Evolutionary conservation across 2,797 vertebrate genomes (phyloP), one percentile per base, ranked within the genome.

Genomic region (Periophthalmus magnuspinnatus): DNA sequence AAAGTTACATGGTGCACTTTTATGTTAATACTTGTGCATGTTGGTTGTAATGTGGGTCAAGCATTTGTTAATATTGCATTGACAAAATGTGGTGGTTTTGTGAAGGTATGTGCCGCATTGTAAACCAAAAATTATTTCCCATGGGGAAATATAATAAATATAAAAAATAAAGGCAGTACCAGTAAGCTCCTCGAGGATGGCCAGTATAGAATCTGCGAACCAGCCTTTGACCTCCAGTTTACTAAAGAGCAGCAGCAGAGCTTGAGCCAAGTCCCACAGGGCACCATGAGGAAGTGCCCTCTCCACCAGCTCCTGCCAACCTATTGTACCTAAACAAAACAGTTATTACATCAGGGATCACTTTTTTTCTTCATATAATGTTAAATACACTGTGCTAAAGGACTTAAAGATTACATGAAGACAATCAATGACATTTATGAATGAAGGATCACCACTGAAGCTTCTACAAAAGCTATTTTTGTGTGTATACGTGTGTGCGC

Each of bases 141-240:
- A 45, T 14, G 14, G 41, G 41, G 13, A n/a, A n/a, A n/a, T n/a
- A n/a, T n/a, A n/a, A n/a, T n/a, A n/a, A n/a, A n/a, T n/a, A n/a
- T n/a, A n/a, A n/a, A n/a, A n/a, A n/a, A n/a, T n/a, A n/a, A n/a
- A 8, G 17, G 14, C 28, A 47, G 64, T 93, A 97, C 97, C 96
- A 90, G 91, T 91, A 14, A 98, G 90, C 84, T 97, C 96, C 76
- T 96, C 94, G 76, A 97, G 71, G 50, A 97, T 93, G 59, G 94
- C 88, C 82, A 97, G 92, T 54, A 95, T 79, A 14, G 95, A 94
- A 74, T 93, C 92, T 33, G 89, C 84, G 63, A 90, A 94, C 94
- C 93, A 95, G 41, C 91, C 94, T 79, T 92, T 93, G 24, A 88
- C 80, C 65, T 92, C 86, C 66, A 74, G 57, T 1, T 93, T 91